Percentiles rank a stretch among this genome's conserved stretches.
Evolutionary conservation across 2,113 vertebrate species (phyloP).

Genomic region (Cacatua alba): DNA sequence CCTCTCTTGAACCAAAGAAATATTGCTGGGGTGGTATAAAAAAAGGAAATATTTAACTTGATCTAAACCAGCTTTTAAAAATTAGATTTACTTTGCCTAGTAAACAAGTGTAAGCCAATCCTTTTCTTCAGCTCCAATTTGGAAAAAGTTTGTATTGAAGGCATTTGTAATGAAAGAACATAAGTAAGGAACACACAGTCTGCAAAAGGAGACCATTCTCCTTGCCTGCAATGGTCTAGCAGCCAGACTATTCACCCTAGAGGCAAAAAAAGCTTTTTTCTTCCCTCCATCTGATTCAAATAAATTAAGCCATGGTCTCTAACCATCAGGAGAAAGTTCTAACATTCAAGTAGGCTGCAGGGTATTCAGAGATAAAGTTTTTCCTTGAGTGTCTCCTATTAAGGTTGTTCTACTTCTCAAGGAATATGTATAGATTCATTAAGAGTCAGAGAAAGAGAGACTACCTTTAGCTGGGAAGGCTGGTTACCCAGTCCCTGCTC

Average conservation of each 20-base stretch:
- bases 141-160: background rate
- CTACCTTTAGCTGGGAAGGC: slow-evolving; percentile 1
- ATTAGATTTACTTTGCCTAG: background rate
- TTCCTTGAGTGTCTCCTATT: background rate
- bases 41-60: background rate
- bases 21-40: background rate
- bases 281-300: background rate
- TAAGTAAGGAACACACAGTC: background rate
- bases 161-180: background rate
- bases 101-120: background rate
- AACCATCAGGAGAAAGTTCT: slow-evolving; percentile 18
- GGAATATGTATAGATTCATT: slow-evolving; percentile 40
- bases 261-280: background rate
- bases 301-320: background rate
- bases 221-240: background rate
- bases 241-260: background rate
- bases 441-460: background rate
- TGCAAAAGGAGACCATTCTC: background rate
- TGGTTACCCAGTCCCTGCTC: background rate
- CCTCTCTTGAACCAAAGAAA: background rate
- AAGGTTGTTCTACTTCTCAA: slow-evolving; percentile 7
- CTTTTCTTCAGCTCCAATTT: background rate
- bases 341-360: background rate
- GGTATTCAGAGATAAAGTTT: background rate
- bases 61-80: background rate